A percentile compares a stretch with the other conserved stretches of the same genome.
phyloP scores from a whole-genome alignment of 2,888 invertebrate genomes.

The Clostera curtula region DNA sequence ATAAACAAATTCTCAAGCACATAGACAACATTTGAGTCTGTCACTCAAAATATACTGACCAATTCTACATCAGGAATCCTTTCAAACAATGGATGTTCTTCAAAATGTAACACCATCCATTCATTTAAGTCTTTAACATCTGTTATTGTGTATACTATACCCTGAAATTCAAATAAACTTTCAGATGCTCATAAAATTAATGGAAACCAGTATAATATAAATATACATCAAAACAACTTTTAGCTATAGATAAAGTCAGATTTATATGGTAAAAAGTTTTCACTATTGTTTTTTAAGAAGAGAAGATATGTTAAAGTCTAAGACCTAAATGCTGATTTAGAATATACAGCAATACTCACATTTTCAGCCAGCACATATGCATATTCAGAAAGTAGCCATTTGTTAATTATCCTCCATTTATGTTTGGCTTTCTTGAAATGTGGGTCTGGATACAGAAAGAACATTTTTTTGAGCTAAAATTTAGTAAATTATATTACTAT shows the following conservation, averaged over 20 bases:
- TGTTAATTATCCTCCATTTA: slow-evolving; percentile 99
- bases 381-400: slow-evolving; percentile 95
- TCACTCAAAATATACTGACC: slow-evolving; percentile 59
- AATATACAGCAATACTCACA: too few relatives aligned
- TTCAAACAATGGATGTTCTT: slow-evolving; percentile 92
- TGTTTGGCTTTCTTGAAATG: slow-evolving; percentile 99
- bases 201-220: neutral
- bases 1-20: too few relatives aligned
- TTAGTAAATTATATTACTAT: neutral
- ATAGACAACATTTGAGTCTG: neutral
- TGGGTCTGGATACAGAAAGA: slow-evolving; percentile 99
- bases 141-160: slow-evolving; percentile 95
- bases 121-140: slow-evolving; percentile 97
- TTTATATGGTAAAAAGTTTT: slow-evolving; percentile 1
- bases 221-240: neutral
- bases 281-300: too few relatives aligned
- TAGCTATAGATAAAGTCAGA: neutral
- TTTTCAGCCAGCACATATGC: slow-evolving; percentile 92
- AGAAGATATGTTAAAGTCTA: too few relatives aligned
- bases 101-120: slow-evolving; percentile 97
- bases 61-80: slow-evolving; percentile 82
- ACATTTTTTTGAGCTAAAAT: slow-evolving; percentile 93
- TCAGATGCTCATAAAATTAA: neutral
- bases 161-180: slow-evolving; percentile 69
- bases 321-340: too few relatives aligned